Evolutionary conservation across 2,797 vertebrate species (phyloP).

Genomic region (Tolypeutes matacus): DNA sequence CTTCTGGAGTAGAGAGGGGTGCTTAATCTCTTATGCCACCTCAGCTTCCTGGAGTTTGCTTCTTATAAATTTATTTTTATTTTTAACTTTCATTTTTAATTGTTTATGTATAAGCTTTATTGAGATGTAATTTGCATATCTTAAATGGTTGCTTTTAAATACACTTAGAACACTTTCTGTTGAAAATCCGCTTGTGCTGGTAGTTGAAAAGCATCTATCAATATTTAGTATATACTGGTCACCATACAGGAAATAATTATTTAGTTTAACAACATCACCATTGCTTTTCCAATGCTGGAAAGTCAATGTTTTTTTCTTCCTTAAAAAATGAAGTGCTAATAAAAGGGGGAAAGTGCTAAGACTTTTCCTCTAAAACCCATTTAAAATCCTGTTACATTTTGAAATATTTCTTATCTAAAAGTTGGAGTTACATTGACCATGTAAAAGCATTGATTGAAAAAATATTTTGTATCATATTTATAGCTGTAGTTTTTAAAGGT

Average conservation of each 20-base stretch:
- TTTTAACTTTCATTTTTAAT: neutral
- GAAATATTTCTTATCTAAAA: neutral
- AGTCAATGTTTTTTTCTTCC: neutral
- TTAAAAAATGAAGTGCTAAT: neutral
- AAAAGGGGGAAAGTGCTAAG: neutral
- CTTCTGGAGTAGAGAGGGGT: too few relatives aligned
- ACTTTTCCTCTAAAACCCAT: neutral
- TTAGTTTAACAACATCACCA: neutral
- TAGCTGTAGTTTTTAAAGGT: neutral
- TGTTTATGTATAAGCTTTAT: neutral
- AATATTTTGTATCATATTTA: neutral
- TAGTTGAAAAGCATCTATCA: neutral
- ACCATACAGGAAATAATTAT: neutral
- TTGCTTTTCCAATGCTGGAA: neutral
- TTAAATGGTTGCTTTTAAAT: neutral
- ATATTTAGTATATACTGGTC: neutral
- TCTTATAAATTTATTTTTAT: neutral
- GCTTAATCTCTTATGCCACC: too few relatives aligned
- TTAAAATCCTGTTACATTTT: neutral
- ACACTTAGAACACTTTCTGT: neutral
- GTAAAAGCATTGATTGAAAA: slow-evolving; percentile 16
- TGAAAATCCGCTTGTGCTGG: neutral
- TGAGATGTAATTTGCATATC: neutral
- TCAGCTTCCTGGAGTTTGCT: neutral
- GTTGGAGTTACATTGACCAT: neutral